Percentiles rank a stretch among this genome's conserved stretches.
Conservation (phyloP, 2,113 vertebrate species). For the Lepisosteus osseus region DNA sequence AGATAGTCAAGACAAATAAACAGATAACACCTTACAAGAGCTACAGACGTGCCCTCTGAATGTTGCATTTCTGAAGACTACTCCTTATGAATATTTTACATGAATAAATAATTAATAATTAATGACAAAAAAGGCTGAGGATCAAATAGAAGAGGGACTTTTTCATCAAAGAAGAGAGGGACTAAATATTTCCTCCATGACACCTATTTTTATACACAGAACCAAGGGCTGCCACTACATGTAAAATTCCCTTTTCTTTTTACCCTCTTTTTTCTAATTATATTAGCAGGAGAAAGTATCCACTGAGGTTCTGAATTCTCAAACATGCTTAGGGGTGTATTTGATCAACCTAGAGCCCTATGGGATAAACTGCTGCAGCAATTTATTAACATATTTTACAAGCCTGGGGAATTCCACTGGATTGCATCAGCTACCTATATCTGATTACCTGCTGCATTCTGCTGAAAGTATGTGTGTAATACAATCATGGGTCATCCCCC, state of each 20-base stretch:
- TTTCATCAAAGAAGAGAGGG: slow-evolving; percentile 65
- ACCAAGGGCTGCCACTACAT: too few relatives aligned
- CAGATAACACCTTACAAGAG: slow-evolving; percentile 46
- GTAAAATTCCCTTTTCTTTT: too few relatives aligned
- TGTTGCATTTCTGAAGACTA: slow-evolving; percentile 39
- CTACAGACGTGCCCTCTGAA: slow-evolving; percentile 48
- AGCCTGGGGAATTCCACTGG: slow-evolving; percentile 55
- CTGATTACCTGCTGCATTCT: slow-evolving; percentile 65
- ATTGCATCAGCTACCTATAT: slow-evolving; percentile 59
- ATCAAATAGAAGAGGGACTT: slow-evolving; percentile 60
- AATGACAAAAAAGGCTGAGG: slow-evolving; percentile 61
- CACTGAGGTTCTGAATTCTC: too few relatives aligned
- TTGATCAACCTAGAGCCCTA: too few relatives aligned
- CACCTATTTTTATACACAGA: slow-evolving; percentile 30
- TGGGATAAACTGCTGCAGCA: too few relatives aligned
- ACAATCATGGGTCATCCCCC: slow-evolving; percentile 64
- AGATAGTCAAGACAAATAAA: slow-evolving; percentile 42
- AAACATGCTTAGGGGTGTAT: too few relatives aligned
- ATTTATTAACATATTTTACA: slow-evolving; percentile 48
- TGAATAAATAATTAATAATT: slow-evolving; percentile 71
- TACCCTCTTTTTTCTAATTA: too few relatives aligned
- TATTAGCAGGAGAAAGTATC: too few relatives aligned
- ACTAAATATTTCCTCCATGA: slow-evolving; percentile 45
- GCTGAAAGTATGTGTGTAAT: slow-evolving; percentile 72
- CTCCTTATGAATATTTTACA: slow-evolving; percentile 63